A percentile compares a stretch with the other conserved stretches of the same genome.
Evolutionary conservation across 2,888 invertebrate species (phyloP).

Genomic region (Ischnus inquisitorius): DNA sequence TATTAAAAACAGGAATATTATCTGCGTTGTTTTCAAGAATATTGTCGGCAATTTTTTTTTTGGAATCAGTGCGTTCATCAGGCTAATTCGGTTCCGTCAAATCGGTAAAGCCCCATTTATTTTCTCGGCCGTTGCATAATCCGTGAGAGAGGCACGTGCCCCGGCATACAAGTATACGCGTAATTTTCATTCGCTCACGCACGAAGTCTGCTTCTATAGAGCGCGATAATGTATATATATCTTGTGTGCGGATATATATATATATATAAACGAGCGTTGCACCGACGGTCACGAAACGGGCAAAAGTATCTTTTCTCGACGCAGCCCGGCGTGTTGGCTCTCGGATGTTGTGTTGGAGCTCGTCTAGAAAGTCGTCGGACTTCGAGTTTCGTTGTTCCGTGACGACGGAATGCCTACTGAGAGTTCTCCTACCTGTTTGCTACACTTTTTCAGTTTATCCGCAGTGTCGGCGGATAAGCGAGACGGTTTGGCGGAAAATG

Average conservation of each 20-base stretch:
- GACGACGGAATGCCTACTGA: constrained; percentile 32
- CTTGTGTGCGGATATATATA: background rate
- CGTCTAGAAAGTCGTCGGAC: constrained; percentile 62
- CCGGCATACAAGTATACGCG: constrained; percentile 49
- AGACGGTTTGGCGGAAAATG: background rate
- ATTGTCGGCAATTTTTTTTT: background rate
- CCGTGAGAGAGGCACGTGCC: constrained; percentile 60
- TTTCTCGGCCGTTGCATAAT: constrained; percentile 66
- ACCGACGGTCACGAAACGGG: constrained; percentile 24
- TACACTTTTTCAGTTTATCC: background rate
- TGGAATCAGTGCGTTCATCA: background rate
- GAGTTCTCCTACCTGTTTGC: background rate
- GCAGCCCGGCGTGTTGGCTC: background rate
- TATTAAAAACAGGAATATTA: too few species aligned
- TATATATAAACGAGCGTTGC: constrained; percentile 16
- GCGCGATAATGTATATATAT: background rate
- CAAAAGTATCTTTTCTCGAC: constrained; percentile 5
- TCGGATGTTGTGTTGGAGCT: constrained; percentile 18
- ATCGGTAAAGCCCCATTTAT: constrained; percentile 25
- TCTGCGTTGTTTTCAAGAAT: too few species aligned
- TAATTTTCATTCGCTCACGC: constrained; percentile 60
- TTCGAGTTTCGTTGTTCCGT: constrained; percentile 56
- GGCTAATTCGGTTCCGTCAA: background rate
- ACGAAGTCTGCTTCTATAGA: background rate
- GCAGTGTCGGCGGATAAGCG: background rate